Percentiles rank a stretch among this genome's conserved stretches.
Evolutionary conservation across 2,113 vertebrate species (phyloP).

Genomic region (Oryzias woworae): DNA sequence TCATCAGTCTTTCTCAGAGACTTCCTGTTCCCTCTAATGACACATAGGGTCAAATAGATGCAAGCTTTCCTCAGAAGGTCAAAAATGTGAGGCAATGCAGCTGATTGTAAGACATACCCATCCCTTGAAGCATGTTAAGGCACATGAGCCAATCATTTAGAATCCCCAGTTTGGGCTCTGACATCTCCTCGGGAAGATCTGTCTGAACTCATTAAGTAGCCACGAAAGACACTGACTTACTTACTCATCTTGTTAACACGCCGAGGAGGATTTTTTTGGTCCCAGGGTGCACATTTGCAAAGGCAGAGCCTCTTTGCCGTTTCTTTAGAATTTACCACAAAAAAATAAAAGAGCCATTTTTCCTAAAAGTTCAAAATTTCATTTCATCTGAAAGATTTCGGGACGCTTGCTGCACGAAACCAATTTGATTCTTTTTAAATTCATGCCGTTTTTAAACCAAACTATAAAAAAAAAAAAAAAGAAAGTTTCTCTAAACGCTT

Average conservation of each 20-base stretch:
- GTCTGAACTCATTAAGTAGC: slow-evolving; percentile 8
- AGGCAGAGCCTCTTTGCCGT: not conserved
- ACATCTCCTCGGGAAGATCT: slow-evolving; percentile 26
- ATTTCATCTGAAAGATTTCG: too few species aligned
- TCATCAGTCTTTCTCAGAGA: slow-evolving; percentile 48
- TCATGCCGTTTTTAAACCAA: too few species aligned
- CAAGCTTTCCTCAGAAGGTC: slow-evolving; percentile 11
- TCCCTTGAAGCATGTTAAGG: slow-evolving; percentile 19
- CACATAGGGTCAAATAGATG: slow-evolving; percentile 12
- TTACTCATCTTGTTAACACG: slow-evolving; percentile 16
- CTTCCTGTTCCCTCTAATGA: not conserved
- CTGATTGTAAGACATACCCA: slow-evolving; percentile 19
- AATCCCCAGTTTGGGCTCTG: slow-evolving; percentile 2
- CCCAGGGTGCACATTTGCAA: slow-evolving; percentile 1
- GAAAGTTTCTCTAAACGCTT: too few species aligned
- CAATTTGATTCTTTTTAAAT: too few species aligned
- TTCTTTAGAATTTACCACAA: slow-evolving; percentile 20
- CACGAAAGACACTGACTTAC: slow-evolving; percentile 17
- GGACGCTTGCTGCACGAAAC: too few species aligned
- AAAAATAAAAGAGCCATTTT: slow-evolving; percentile 19
- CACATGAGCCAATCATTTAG: slow-evolving; percentile 28
- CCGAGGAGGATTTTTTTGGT: slow-evolving; percentile 24
- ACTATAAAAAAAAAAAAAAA: too few species aligned
- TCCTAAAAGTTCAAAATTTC: slow-evolving; percentile 22
- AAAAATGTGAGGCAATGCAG: slow-evolving; percentile 17